Evolutionary conservation across 92 coral and sea anemone genomes (phyloP), one percentile per base, ranked within the genome.

Genomic region (Epizoanthus scotinus): DNA sequence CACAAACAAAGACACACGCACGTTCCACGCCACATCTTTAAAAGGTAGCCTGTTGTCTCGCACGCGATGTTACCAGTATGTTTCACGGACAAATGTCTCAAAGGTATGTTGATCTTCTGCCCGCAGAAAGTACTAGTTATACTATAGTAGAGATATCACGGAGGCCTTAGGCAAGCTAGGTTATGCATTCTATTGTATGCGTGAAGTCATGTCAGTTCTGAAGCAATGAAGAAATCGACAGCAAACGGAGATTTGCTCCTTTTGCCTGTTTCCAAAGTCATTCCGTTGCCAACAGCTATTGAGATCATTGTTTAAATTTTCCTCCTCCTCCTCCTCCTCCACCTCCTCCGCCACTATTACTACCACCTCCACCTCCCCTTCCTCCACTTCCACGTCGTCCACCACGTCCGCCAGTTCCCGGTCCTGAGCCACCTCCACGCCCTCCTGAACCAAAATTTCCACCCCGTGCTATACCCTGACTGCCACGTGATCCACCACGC

Each of bases 361-460:
- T 73, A 47, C 75, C 87, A 40, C 78, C 34, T 29, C 89, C 87
- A 3, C 86, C 90, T 40, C 92, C 91, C 59, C 91, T 84, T 20
- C 98, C 94, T 52, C 91, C 94, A 19, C 91, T 82, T 50, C 87
- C 87, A 24, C 87, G 83, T 22, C 91, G 83, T 2, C 90, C 91
- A 31, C 86, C 65, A 10, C 96, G 91, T 19, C 90, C 92, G 3
- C 94, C 70, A 67, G 93, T 86, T 27, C 94, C 92, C 2, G 93
- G 90, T 66, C 97, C 90, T 28, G 88, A 83, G 26, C 85, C 89
- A 38, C 97, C 97, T 18, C 92, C 90, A 25, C 97, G 91, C 21
- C 93, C 92, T 28, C 88, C 84, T 6, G 84, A 70, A 26, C 89
- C 82, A 59, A 75, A 75, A 27, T 55, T 15, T 56, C 86, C 84